A percentile compares a stretch with the other conserved stretches of the same genome.
Conservation (phyloP, 2,113 vertebrate species). For the Apodemus speciosus region DNA sequence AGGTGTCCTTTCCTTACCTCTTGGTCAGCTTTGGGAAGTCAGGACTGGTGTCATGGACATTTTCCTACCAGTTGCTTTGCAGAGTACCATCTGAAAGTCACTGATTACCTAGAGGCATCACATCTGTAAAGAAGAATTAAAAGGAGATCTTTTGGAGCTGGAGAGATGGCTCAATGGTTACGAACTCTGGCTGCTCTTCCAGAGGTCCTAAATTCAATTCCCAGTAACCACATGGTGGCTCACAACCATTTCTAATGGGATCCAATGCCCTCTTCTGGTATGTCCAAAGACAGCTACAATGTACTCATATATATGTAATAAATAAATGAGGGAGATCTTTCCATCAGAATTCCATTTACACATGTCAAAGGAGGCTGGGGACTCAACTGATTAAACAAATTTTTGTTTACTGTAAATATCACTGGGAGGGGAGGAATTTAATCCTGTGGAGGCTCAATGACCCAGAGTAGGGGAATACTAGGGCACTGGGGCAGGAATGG, state of each 20-base stretch:
- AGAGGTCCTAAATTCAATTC: too few species aligned
- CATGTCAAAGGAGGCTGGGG: not conserved
- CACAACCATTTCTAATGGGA: too few species aligned
- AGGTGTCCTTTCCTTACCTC: constrained; percentile 8
- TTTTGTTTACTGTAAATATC: not conserved
- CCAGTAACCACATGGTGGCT: too few species aligned
- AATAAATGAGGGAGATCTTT: not conserved
- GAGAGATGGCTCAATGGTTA: too few species aligned
- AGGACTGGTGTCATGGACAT: not conserved
- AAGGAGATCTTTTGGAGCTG: not conserved
- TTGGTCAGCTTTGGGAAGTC: constrained; percentile 6
- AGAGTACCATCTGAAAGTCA: constrained; percentile 18
- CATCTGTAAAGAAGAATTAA: not conserved
- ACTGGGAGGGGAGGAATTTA: too few species aligned
- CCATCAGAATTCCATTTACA: constrained; percentile 24
- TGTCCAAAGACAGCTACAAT: too few species aligned
- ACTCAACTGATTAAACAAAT: not conserved
- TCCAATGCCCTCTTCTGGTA: too few species aligned
- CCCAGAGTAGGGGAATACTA: too few species aligned
- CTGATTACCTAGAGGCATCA: not conserved
- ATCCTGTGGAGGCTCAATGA: too few species aligned
- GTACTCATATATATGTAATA: too few species aligned
- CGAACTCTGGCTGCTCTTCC: too few species aligned
- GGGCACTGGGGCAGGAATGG: too few species aligned
- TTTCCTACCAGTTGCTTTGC: not conserved